phyloP scores from a whole-genome alignment of 92 coral and sea anemone species.

The Siderastrea siderea region DNA sequence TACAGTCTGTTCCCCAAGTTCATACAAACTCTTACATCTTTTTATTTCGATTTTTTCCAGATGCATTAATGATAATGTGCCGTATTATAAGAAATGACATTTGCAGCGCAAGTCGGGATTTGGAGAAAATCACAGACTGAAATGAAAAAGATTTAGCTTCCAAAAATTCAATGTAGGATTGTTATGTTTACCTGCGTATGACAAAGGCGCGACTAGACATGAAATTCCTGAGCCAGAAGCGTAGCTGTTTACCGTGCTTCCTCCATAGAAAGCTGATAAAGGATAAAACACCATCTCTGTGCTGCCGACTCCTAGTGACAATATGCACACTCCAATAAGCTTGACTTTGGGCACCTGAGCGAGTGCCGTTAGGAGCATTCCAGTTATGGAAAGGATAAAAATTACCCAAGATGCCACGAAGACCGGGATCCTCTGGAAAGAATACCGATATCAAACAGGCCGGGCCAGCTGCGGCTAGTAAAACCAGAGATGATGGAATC shows the following conservation, averaged over 20 bases:
- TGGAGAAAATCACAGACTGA: too few species aligned
- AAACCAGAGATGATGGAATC: constrained; percentile 10
- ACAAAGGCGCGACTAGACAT: not conserved
- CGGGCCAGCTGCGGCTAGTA: constrained; percentile 1
- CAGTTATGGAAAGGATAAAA: not conserved
- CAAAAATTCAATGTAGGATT: too few species aligned
- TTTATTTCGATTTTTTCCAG: too few species aligned
- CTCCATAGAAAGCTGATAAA: constrained; percentile 5
- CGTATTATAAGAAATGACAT: too few species aligned
- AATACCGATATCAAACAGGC: not conserved
- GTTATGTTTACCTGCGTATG: not conserved
- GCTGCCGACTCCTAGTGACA: not conserved
- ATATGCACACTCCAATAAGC: constrained; percentile 1
- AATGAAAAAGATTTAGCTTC: too few species aligned
- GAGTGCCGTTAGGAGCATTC: constrained; percentile 8
- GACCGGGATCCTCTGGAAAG: not conserved
- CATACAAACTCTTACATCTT: too few species aligned
- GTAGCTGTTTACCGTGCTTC: not conserved
- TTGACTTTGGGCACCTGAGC: not conserved
- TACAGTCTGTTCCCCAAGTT: too few species aligned
- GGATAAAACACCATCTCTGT: not conserved
- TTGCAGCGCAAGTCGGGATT: too few species aligned
- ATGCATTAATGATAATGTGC: too few species aligned
- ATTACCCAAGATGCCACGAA: not conserved
- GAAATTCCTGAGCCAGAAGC: not conserved